These are phyloP conservation scores for Puma concolor DNA, from an alignment of 2,113 vertebrate genomes.

Conservation along the genomic window DNA sequence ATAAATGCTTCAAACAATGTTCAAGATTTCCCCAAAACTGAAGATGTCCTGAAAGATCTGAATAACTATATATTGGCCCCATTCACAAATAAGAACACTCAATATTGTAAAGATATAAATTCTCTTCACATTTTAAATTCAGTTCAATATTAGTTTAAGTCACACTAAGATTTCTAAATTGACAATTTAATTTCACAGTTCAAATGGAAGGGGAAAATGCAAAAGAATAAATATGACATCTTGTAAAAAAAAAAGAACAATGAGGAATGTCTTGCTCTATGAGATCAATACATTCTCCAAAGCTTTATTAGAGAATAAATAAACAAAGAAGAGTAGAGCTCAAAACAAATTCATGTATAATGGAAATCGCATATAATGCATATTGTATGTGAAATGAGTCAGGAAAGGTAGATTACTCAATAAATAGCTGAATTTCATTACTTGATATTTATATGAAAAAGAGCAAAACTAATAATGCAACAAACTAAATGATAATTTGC, in stretches of 20 bases:
- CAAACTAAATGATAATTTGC: neutral
- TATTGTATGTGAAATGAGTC: neutral
- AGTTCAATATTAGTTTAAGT: constrained; percentile 18
- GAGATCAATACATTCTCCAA: neutral
- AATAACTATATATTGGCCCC: neutral
- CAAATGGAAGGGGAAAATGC: neutral
- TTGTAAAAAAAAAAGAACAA: neutral
- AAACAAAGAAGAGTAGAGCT: neutral
- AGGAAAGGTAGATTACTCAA: neutral
- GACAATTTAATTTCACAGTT: neutral
- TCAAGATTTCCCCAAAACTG: neutral
- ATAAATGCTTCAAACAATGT: neutral
- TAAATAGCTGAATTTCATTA: neutral
- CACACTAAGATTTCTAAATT: neutral
- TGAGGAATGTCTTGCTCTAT: neutral
- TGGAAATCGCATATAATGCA: neutral
- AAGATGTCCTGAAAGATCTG: neutral
- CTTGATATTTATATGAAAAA: neutral
- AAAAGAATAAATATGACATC: neutral
- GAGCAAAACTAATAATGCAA: neutral
- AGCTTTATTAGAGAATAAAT: neutral
- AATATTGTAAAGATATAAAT: neutral
- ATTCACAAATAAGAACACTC: neutral
- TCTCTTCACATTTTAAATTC: neutral
- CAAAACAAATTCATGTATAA: neutral